Evolutionary conservation across 2,797 vertebrate species (phyloP).

Genomic region (Erpetoichthys calabaricus): DNA sequence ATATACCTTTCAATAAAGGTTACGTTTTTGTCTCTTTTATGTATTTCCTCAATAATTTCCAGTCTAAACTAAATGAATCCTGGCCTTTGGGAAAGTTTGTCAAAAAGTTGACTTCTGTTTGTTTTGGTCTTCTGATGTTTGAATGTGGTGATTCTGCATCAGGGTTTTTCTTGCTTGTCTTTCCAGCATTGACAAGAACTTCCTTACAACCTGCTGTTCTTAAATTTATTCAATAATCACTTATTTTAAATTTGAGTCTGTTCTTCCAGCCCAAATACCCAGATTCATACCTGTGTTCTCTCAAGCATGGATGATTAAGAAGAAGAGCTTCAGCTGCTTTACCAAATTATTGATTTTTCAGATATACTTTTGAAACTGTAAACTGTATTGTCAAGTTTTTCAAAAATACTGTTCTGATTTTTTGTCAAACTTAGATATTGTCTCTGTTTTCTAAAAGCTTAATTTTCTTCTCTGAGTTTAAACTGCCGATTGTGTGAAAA

Average conservation of each 20-base stretch:
- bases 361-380: constrained; percentile 15
- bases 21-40: not conserved
- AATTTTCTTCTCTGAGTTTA: constrained; percentile 4
- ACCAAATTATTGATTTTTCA: constrained; percentile 5
- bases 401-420: constrained; percentile 12
- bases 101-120: constrained; percentile 3
- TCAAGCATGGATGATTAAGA: constrained; percentile 10
- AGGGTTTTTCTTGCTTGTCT: not conserved
- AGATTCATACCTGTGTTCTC: constrained; percentile 4
- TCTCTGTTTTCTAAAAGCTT: constrained; percentile 2
- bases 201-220: constrained; percentile 1
- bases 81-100: constrained; percentile 1
- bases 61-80: not conserved
- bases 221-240: not conserved
- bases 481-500: constrained; percentile 9
- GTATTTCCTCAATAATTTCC: not conserved
- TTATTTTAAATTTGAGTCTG: not conserved
- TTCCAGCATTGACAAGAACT: constrained; percentile 2
- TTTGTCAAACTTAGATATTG: not conserved
- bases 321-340: constrained; percentile 7
- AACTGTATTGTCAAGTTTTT: constrained; percentile 11
- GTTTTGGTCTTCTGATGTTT: not conserved
- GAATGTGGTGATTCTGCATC: not conserved
- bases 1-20: not conserved
- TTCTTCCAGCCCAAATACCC: constrained; percentile 10